Conservation (phyloP, 2,797 vertebrate species). For the Brachyalestes nurse region DNA sequence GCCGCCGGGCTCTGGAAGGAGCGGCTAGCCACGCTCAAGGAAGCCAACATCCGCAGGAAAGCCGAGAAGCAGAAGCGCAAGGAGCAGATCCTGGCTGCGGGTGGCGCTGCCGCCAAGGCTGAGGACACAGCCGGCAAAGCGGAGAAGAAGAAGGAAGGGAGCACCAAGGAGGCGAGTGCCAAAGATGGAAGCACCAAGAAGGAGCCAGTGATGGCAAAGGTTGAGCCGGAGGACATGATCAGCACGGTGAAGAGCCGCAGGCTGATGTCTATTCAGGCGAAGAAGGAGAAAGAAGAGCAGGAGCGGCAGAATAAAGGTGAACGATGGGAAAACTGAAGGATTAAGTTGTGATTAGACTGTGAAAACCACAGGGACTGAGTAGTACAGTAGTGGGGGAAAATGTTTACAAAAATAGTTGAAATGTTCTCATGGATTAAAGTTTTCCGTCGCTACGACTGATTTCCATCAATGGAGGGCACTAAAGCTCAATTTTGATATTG, state of each 20-base stretch:
- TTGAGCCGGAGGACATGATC: constrained; percentile 90
- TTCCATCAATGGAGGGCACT: no score
- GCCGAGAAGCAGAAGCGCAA: constrained; percentile 90
- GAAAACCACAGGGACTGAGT: no score
- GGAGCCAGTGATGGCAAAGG: no score
- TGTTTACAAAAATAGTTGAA: no score
- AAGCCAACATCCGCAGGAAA: constrained; percentile 91
- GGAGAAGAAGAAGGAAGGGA: constrained; percentile 81
- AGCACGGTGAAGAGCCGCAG: constrained; percentile 94
- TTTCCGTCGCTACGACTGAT: no score
- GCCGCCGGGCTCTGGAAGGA: constrained; percentile 95
- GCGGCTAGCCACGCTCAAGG: constrained; percentile 89
- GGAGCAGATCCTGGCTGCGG: constrained; percentile 83
- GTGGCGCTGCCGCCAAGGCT: constrained; percentile 54
- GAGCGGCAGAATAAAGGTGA: constrained; percentile 92
- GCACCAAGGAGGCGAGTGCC: constrained; percentile 56
- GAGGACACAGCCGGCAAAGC: constrained; percentile 58
- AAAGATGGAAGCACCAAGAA: constrained; percentile 61
- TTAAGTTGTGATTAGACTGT: not conserved
- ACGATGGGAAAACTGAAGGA: not conserved
- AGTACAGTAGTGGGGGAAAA: no score
- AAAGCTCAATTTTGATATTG: no score
- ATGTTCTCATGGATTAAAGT: no score
- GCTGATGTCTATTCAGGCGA: constrained; percentile 91
- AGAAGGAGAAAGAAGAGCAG: constrained; percentile 92